phyloP scores from a whole-genome alignment of 2,888 invertebrate species.

The Cryptus armator region DNA sequence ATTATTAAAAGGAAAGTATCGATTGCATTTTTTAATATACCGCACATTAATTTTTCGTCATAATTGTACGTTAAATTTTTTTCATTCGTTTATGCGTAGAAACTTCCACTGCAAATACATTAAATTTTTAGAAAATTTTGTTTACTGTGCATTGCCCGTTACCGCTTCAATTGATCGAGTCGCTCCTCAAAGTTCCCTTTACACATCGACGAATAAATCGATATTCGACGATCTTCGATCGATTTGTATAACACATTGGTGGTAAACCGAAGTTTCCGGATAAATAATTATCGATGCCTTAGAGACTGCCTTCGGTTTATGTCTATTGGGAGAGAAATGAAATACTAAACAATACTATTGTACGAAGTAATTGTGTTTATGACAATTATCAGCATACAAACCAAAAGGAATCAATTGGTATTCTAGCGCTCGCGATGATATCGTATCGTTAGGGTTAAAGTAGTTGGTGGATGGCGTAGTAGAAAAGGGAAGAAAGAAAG shows the following conservation, averaged over 20 bases:
- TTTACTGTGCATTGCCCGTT: conserved; percentile 1
- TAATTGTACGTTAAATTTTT: too few relatives aligned
- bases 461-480: conserved; percentile 26
- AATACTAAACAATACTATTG: conserved; percentile 2
- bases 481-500: conserved; percentile 25
- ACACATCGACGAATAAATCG: conserved; percentile 8
- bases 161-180: conserved; percentile 10
- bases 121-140: too few relatives aligned
- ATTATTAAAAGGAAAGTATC: too few relatives aligned
- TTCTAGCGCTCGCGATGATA: background rate
- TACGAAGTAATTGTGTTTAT: background rate
- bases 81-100: too few relatives aligned
- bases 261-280: conserved; percentile 9
- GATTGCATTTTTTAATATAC: too few relatives aligned
- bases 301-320: background rate
- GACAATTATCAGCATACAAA: background rate
- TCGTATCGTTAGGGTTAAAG: background rate
- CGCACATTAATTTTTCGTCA: too few relatives aligned
- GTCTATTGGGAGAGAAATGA: conserved; percentile 2
- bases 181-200: conserved; percentile 5
- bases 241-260: conserved; percentile 13
- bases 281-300: background rate
- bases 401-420: background rate
- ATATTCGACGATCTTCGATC: background rate
- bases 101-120: too few relatives aligned